Evolutionary conservation across 2,113 vertebrate genomes (phyloP).

Genomic region (Oenanthe melanoleuca): DNA sequence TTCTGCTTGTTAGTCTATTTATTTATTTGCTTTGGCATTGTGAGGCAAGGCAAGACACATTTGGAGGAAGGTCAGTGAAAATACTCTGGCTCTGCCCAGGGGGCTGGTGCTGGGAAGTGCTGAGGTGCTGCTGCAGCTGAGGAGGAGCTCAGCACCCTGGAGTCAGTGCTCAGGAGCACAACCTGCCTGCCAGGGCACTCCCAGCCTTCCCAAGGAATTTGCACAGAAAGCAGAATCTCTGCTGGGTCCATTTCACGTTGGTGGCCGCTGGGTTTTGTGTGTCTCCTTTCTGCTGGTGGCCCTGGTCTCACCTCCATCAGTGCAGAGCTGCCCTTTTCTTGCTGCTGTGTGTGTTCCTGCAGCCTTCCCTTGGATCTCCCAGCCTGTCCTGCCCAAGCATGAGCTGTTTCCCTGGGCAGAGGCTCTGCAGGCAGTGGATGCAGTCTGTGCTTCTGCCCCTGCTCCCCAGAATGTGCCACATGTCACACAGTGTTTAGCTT

Average conservation of each 20-base stretch:
- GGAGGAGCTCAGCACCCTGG: neutral
- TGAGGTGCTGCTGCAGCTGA: neutral
- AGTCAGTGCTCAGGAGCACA: neutral
- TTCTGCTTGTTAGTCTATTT: conserved; percentile 66
- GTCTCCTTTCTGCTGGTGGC: conserved; percentile 42
- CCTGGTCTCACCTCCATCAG: neutral
- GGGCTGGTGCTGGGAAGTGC: neutral
- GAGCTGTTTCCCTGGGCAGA: neutral
- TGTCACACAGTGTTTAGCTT: neutral
- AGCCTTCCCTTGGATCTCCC: neutral
- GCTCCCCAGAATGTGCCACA: neutral
- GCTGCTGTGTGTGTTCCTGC: neutral
- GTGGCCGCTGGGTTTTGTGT: neutral
- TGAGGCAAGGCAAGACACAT: neutral
- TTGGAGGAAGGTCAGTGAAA: conserved; percentile 34
- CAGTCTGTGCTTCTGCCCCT: neutral
- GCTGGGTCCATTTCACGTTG: neutral
- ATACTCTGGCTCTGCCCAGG: neutral
- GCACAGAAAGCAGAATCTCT: neutral
- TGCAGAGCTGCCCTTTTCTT: neutral
- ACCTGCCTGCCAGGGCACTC: accelerated
- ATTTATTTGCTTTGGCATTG: conserved; percentile 59
- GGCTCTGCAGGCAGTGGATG: neutral
- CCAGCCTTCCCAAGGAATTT: neutral
- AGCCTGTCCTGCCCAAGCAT: neutral